phyloP scores from a whole-genome alignment of 2,888 invertebrate species.

The Punctoribates punctum region DNA sequence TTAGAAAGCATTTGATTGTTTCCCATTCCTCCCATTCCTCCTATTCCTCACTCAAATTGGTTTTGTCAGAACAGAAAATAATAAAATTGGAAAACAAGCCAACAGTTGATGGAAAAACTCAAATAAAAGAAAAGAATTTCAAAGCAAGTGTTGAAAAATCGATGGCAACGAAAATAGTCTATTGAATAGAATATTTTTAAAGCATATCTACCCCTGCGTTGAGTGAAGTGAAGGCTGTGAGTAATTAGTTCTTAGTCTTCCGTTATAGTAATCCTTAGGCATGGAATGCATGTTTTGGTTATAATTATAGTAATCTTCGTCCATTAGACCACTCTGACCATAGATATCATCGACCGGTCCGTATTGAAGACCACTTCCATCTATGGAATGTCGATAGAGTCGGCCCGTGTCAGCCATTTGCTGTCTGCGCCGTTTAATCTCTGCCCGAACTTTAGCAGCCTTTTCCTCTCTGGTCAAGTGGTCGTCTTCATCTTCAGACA shows the following conservation, averaged over 20 bases:
- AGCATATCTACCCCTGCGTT: neutral
- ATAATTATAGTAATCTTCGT: constrained; percentile 12
- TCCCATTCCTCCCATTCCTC: too few species aligned
- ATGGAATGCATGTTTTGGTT: neutral
- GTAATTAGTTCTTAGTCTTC: constrained; percentile 31
- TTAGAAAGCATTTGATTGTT: too few species aligned
- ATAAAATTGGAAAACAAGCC: too few species aligned
- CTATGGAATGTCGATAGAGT: constrained; percentile 34
- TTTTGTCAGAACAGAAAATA: too few species aligned
- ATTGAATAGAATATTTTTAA: neutral
- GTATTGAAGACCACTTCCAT: constrained; percentile 23
- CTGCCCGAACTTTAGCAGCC: constrained; percentile 61
- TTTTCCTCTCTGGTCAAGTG: constrained; percentile 60
- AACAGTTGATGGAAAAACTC: too few species aligned
- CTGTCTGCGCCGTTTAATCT: constrained; percentile 61
- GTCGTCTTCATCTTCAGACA: constrained; percentile 59
- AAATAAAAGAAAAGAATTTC: neutral
- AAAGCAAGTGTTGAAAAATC: neutral
- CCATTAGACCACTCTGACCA: constrained; percentile 11
- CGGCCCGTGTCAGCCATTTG: constrained; percentile 58
- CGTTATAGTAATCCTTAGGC: constrained; percentile 29
- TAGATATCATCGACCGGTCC: constrained; percentile 7
- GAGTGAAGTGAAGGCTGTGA: constrained; percentile 27
- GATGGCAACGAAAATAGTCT: neutral
- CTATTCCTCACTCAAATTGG: too few species aligned